Conservation (phyloP, 2,888 invertebrate genomes). For the Gerris lacustris region DNA sequence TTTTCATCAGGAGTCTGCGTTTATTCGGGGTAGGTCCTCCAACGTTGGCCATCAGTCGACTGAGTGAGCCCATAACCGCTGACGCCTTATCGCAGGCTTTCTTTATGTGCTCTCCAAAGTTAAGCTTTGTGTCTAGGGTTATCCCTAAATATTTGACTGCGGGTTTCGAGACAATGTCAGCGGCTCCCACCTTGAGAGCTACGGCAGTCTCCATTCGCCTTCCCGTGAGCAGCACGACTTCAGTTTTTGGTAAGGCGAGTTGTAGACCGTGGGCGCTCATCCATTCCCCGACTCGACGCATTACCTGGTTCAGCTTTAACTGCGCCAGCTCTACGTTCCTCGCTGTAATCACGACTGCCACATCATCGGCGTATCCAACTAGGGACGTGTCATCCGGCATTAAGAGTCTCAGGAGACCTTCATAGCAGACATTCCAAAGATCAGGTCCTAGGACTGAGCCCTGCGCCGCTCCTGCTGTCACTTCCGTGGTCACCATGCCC, state of each 20-base stretch:
- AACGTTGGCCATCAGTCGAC: too few species aligned
- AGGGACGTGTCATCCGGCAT: neutral
- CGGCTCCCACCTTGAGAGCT: slow-evolving; percentile 20
- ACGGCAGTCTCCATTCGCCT: slow-evolving; percentile 22
- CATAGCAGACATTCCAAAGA: too few species aligned
- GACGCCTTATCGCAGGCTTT: too few species aligned
- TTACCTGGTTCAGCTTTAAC: slow-evolving; percentile 15
- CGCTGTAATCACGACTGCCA: slow-evolving; percentile 13
- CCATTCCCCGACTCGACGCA: slow-evolving; percentile 22
- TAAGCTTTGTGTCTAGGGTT: slow-evolving; percentile 24
- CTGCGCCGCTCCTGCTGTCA: too few species aligned
- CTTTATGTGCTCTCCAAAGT: too few species aligned
- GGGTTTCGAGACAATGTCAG: slow-evolving; percentile 10
- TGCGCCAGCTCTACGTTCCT: slow-evolving; percentile 17
- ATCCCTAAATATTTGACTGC: slow-evolving; percentile 17
- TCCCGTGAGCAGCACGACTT: slow-evolving; percentile 24
- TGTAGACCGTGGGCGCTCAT: slow-evolving; percentile 22
- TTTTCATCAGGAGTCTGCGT: too few species aligned
- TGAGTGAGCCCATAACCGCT: too few species aligned
- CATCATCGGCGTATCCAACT: slow-evolving; percentile 18
- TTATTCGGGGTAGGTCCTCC: too few species aligned
- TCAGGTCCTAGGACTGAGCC: too few species aligned
- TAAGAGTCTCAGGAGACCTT: too few species aligned
- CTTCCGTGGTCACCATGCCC: too few species aligned
- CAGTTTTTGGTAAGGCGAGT: slow-evolving; percentile 26